phyloP scores from a whole-genome alignment of 1,140 invertebrate species.

The Calliopsis andreniformis region DNA sequence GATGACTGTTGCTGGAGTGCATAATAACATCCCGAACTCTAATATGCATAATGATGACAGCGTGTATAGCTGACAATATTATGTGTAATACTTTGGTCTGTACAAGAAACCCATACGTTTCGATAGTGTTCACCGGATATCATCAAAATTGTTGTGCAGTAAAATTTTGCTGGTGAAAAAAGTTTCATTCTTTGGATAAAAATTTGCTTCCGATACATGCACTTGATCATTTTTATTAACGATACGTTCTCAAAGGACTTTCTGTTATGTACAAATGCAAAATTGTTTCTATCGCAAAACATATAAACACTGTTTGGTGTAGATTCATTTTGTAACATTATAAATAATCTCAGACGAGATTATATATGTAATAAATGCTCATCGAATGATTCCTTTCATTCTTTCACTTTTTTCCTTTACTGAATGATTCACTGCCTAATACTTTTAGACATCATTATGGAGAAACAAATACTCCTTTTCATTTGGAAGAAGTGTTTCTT shows the following conservation, averaged over 20 bases:
- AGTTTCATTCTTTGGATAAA: constrained; percentile 43
- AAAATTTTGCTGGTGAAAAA: constrained; percentile 46
- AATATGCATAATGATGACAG: constrained; percentile 3
- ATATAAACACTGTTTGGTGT: constrained; percentile 41
- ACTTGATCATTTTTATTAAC: constrained; percentile 44
- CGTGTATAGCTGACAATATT: constrained; percentile 30
- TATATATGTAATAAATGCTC: constrained; percentile 48
- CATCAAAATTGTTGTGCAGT: constrained; percentile 26
- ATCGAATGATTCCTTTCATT: constrained; percentile 31
- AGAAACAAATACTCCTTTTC: constrained; percentile 30
- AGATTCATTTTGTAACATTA: constrained; percentile 38
- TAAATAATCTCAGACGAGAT: constrained; percentile 39
- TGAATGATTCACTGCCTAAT: constrained; percentile 27
- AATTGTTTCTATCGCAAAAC: constrained; percentile 53
- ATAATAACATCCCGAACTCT: constrained; percentile 41
- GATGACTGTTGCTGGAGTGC: constrained; percentile 7
- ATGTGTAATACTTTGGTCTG: constrained; percentile 17
- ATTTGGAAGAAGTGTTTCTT: constrained; percentile 35
- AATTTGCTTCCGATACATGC: constrained; percentile 44
- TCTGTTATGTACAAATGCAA: constrained; percentile 60
- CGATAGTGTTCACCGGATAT: constrained; percentile 19
- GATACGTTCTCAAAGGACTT: constrained; percentile 24
- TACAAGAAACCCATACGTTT: constrained; percentile 12
- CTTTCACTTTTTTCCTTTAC: constrained; percentile 5
- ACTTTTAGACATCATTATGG: constrained; percentile 13